Conservation (phyloP, 1,140 invertebrate species). For the Holcopasites calliopsidis region DNA sequence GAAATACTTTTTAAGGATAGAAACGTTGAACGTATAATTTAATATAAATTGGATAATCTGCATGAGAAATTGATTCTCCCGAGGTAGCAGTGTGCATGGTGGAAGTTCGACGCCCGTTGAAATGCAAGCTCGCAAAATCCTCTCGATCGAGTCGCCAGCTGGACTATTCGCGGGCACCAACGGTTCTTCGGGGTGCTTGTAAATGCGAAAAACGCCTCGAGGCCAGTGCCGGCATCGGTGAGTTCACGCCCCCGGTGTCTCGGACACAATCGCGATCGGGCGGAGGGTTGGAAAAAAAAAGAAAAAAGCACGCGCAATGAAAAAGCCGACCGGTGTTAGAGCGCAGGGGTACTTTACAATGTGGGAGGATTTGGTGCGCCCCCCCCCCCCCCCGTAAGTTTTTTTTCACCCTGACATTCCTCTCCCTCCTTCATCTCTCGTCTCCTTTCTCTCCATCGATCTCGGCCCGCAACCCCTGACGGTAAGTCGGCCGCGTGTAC, state of each 20-base stretch:
- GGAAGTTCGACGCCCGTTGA: neutral
- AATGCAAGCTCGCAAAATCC: constrained; percentile 7
- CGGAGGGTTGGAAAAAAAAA: constrained; percentile 39
- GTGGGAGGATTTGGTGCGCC: constrained; percentile 65
- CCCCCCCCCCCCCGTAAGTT: constrained; percentile 46
- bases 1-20: too few species aligned
- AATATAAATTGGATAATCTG: too few species aligned
- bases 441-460: constrained; percentile 27
- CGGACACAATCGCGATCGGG: constrained; percentile 61
- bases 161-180: constrained; percentile 38
- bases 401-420: constrained; percentile 48
- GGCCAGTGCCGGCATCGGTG: constrained; percentile 57
- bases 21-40: too few species aligned
- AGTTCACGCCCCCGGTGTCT: constrained; percentile 63
- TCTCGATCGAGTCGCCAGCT: constrained; percentile 41
- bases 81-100: too few species aligned
- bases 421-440: constrained; percentile 22
- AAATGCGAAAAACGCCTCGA: constrained; percentile 64
- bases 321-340: constrained; percentile 49
- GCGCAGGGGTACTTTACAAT: constrained; percentile 63
- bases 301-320: constrained; percentile 53
- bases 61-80: too few species aligned
- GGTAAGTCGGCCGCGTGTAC: constrained; percentile 59
- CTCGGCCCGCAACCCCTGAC: constrained; percentile 26
- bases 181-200: constrained; percentile 50